Base-by-base conservation (phyloP, 2,797 vertebrate genomes). In the Chiloscyllium punctatum region DNA sequence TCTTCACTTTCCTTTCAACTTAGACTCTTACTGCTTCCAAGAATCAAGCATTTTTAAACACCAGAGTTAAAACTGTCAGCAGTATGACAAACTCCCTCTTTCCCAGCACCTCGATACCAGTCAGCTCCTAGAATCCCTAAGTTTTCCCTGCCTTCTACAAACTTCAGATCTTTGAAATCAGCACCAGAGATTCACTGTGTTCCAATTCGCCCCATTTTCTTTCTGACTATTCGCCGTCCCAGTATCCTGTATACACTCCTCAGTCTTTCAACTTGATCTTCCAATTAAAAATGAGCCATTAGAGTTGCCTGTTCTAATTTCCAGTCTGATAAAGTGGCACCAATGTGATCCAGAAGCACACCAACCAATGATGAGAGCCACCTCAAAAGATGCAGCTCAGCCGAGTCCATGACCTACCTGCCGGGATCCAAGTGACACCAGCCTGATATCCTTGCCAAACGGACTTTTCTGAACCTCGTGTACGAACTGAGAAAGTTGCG, bases 401-500 rank as follows among this genome's bases (percentile, higher is more conserved):
- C 57, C 33, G 33, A 18, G 42, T 94, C 27, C 48, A 53, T 95
- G 33, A 53, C 95, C 0, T 97, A 99, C 99, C 98, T 99, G 99
- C 96, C 99, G 98, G 95, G 99, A 99, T 94, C 98, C 99, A 74
- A 99, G 97, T 6, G 98, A 98, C 68, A 99, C 98, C 95, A 99
- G 96, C 88, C 98, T 98, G 0, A 98, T 97, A 91, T 98, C 97
- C 96, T 97, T 98, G 96, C 98, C 97, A 95, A 99, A 99, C 9
- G 99, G 98, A 96, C 99, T 99, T 97, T 98, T 99, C 96, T 98
- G 99, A 23, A 99, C 98, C 96, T 99, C 99, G 0, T 96, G 99
- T 84, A 99, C 98, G 96, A 99, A 99, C 96, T 99, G 99, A 84
- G 98, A 98, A 96, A 99, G 98, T 97, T 99, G 99, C 15, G 99